Percentiles rank a stretch among this genome's conserved stretches.
phyloP scores from a whole-genome alignment of 1,140 invertebrate genomes.

The Drosophila lini region DNA sequence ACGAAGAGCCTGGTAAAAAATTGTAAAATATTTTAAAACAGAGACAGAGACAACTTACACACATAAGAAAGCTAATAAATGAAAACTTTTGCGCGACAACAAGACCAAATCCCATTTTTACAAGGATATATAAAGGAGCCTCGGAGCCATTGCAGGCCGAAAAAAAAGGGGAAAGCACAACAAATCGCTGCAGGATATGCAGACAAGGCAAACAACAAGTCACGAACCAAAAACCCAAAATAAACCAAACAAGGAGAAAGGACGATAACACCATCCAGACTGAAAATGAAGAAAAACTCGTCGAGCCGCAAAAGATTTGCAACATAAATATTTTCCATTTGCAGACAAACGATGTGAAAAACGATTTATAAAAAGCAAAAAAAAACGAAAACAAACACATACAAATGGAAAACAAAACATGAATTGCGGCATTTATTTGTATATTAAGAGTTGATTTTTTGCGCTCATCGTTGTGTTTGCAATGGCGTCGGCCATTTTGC shows the following conservation, averaged over 20 bases:
- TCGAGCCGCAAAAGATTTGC: slow-evolving; percentile 73
- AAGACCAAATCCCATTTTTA: slow-evolving; percentile 73
- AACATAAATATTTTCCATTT: slow-evolving; percentile 77
- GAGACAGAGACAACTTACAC: slow-evolving; percentile 22
- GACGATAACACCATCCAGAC: slow-evolving; percentile 14
- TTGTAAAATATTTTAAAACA: slow-evolving; percentile 75
- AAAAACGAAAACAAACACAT: slow-evolving; percentile 9
- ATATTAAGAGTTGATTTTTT: slow-evolving; percentile 75
- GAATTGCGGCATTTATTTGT: slow-evolving; percentile 77
- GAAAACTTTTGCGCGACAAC: slow-evolving; percentile 74
- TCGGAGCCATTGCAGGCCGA: slow-evolving; percentile 18
- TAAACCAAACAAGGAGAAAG: slow-evolving; percentile 14
- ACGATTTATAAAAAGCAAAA: slow-evolving; percentile 16
- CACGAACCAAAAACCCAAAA: slow-evolving; percentile 60
- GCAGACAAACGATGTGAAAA: slow-evolving; percentile 68
- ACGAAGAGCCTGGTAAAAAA: slow-evolving; percentile 54
- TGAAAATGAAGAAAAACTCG: slow-evolving; percentile 60
- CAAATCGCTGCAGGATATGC: slow-evolving; percentile 80
- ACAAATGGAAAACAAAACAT: slow-evolving; percentile 36
- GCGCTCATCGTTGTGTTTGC: slow-evolving; percentile 17
- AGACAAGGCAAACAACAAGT: slow-evolving; percentile 82
- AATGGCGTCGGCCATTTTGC: slow-evolving; percentile 65
- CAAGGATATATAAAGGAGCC: slow-evolving; percentile 53
- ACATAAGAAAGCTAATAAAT: slow-evolving; percentile 75
- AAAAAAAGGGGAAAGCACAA: slow-evolving; percentile 35